Base-by-base conservation (phyloP, 2,113 vertebrate species). In the Saimiri boliviensis region DNA sequence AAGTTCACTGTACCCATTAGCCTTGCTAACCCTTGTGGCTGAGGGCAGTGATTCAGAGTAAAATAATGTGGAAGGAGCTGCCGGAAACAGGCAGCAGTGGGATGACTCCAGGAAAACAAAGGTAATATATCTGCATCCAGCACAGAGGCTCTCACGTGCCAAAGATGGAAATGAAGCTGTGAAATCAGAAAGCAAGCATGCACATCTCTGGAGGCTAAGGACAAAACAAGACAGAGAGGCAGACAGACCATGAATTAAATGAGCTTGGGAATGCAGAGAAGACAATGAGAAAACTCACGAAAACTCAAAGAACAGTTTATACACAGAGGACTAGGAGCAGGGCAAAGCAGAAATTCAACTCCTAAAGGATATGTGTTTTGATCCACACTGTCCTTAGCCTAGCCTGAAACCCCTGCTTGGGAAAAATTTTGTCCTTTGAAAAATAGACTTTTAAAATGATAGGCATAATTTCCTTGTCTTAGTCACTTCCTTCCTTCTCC, bases 401-500 rank as follows among this genome's bases (percentile, higher is more conserved):
- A 1, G 20, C 79, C 60, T 27, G 42, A 68, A 95, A 52, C 20
- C 25, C 63, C 85, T 58, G 45, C 66, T 66, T 92, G 71, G 56
- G 83, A 63, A 93, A 92, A 86, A 52, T 42, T 81, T 58, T 92
- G 76, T 96, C 66, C 73, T n/a, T 94, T 96, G 89, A 95, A 92
- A 96, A 97, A 77, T 49, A 83, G 45, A 52, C 82, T 94, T 92
- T 93, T 76, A 70, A 95, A 95, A 95, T 94, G 35, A 95, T 96
- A 68, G 85, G 68, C 97, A 97, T 66, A 84, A 92, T 91, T 98
- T 97, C 97, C 97, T 97, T 92, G 85, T 86, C 81, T 95, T 94
- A 95, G 85, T 97, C 96, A 97, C 45, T 92, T 97, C 97, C 97
- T 98, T 98, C 97, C 97, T 97, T 87, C 76, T 89, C 74, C 84